Conservation (phyloP, 2,888 invertebrate species). For the Pogonocherus hispidulus region DNA sequence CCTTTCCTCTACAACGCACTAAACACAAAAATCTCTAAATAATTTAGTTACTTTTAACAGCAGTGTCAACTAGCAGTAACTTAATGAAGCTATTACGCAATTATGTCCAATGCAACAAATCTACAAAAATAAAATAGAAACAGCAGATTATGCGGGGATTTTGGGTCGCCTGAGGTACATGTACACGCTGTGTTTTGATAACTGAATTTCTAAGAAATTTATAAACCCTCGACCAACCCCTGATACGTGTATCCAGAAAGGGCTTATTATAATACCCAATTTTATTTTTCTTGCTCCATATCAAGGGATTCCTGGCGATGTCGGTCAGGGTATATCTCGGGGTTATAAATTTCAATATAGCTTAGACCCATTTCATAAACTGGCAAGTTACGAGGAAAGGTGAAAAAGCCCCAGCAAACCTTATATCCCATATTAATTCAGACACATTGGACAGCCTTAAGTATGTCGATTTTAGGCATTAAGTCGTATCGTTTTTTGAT, state of each 20-base stretch:
- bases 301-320: not conserved
- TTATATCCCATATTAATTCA: not conserved
- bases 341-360: not conserved
- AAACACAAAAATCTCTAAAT: no score
- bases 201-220: not conserved
- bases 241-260: not conserved
- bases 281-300: not conserved
- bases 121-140: no score
- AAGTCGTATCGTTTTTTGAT: no score
- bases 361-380: not conserved
- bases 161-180: no score
- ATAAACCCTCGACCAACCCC: not conserved
- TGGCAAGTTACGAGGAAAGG: not conserved
- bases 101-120: no score
- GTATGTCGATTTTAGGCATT: not conserved
- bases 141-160: no score
- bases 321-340: not conserved
- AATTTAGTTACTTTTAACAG: no score
- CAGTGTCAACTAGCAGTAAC: no score
- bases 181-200: not conserved
- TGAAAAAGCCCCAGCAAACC: not conserved
- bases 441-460: not conserved
- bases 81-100: no score
- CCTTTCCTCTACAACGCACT: no score
- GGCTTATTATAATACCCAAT: not conserved